Evolutionary conservation across 1,140 invertebrate genomes (phyloP), one percentile per base, ranked within the genome.

Genomic region (Bactericera cockerelli): DNA sequence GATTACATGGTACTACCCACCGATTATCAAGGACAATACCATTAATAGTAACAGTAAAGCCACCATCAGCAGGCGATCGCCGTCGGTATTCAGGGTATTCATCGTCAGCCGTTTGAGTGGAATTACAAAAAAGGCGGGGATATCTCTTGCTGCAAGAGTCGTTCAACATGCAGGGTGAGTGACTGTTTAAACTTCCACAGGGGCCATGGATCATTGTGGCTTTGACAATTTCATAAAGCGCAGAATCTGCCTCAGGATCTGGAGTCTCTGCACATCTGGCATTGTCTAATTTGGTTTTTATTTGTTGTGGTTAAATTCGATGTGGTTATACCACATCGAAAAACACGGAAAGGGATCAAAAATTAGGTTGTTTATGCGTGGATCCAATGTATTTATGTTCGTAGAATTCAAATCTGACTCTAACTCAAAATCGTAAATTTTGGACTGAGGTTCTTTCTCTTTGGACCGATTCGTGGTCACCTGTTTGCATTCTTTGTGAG

Each of bases 191-290:
- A 19, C 42, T 3, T 26, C 73, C 76, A 68, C 75, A 79, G 56
- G 75, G 76, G 19, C 76, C 75, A 71, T 79, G 75, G 61, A 77
- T 74, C 76, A 77, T 76, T 58, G 72, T 70, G 57, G 55, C 71
- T 8, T 56, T 70, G 19, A 75, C 64, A 61, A 71, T 65, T 25
- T 71, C 67, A 70, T 66, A 68, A 24, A 77, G 61, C 24, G 58
- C 22, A 61, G 66, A 69, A 68, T 79, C 71, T 54, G 19, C 66
- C 38, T 64, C 42, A 31, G 54, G 55, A 71, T 78, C 69, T 28
- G 78, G 76, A 59, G 81, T 73, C 72, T 79, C 76, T 2, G 75
- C 76, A 39, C 61, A n/a, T n/a, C n/a, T n/a, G n/a, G n/a, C n/a
- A n/a, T n/a, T n/a, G n/a, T n/a, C n/a, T n/a, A n/a, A n/a, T n/a